phyloP scores from a whole-genome alignment of 1,140 invertebrate genomes.

The Helicoverpa armigera region DNA sequence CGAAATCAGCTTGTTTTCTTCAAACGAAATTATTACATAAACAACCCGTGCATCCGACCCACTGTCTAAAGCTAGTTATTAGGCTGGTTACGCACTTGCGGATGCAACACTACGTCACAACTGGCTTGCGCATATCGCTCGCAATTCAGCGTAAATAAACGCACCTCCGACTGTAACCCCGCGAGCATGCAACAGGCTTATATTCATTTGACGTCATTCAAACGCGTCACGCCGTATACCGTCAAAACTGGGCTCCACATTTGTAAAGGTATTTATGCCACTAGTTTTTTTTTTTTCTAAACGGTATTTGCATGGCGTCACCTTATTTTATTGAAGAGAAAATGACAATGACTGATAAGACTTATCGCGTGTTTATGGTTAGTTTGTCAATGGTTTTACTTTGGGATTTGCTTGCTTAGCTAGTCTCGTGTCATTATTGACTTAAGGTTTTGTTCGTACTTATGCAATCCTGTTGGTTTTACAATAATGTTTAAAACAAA shows the following conservation, averaged over 20 bases:
- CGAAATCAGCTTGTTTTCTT: neutral
- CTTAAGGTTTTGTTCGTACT: neutral
- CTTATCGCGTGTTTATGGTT: slow-evolving; percentile 5
- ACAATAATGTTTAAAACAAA: no score
- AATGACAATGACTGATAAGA: slow-evolving; percentile 34
- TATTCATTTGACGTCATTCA: slow-evolving; percentile 28
- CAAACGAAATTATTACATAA: neutral
- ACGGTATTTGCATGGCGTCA: neutral
- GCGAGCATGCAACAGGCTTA: slow-evolving; percentile 22
- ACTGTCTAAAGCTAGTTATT: neutral
- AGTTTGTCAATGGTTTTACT: neutral
- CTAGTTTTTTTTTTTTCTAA: neutral
- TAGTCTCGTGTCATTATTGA: neutral
- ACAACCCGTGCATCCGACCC: neutral
- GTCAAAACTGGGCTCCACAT: neutral
- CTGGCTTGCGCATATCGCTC: neutral
- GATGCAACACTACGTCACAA: slow-evolving; percentile 1
- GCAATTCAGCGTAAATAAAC: neutral
- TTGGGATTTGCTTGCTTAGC: slow-evolving; percentile 10
- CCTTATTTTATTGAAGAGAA: slow-evolving; percentile 19
- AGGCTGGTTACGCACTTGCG: neutral
- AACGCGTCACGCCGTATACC: slow-evolving; percentile 8
- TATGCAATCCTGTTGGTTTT: no score
- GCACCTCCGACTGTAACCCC: neutral
- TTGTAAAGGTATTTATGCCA: neutral